Evolutionary conservation across 2,113 vertebrate species (phyloP), one percentile per base, ranked within the genome.

Genomic region (Illadopsis cleaveri): DNA sequence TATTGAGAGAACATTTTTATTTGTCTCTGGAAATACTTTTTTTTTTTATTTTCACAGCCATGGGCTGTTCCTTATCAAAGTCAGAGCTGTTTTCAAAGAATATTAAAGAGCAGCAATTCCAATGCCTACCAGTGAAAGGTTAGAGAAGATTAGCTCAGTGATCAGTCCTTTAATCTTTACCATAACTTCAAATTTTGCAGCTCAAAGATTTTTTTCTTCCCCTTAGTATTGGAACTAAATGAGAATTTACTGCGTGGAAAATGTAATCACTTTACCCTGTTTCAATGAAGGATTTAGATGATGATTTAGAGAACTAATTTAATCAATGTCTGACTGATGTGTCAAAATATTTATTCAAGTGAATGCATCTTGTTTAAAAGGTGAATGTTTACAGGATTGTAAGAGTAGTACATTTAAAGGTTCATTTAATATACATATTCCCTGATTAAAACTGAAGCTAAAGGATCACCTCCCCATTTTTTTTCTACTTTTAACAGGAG

Each of bases 261-360:
- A 79, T 90, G 64, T 84, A 95, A 73, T 45, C 53, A 20, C 45
- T 96, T 95, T 78, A 62, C n/a, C 9, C 8, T 86, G 10, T 94
- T 96, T 77, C 78, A 70, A 42, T 21, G 31, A 37, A 82, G 20
- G 57, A 62, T 92, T 96, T 83, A 94, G 62, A 78, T 68, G 75
- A 79, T 91, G 38, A 83, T 72, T 95, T 96, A 93, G 69, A 92
- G 53, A 93, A 92, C 16, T 25, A 86, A 70, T 89, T 75, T 93
- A 95, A 90, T 94, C 21, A 82, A 62, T 88, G 82, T 88, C 50
- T 82, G 47, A 40, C 45, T 82, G 70, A 94, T 71, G 13, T 65
- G 44, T 89, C 77, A 88, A 92, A 93, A 95, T 95, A 95, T 45
- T 91, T 64, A 93, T 86, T 66, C 35, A 82, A 91, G 56, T 93